Conservation (phyloP, 2,797 vertebrate species). For the Columba guinea region DNA sequence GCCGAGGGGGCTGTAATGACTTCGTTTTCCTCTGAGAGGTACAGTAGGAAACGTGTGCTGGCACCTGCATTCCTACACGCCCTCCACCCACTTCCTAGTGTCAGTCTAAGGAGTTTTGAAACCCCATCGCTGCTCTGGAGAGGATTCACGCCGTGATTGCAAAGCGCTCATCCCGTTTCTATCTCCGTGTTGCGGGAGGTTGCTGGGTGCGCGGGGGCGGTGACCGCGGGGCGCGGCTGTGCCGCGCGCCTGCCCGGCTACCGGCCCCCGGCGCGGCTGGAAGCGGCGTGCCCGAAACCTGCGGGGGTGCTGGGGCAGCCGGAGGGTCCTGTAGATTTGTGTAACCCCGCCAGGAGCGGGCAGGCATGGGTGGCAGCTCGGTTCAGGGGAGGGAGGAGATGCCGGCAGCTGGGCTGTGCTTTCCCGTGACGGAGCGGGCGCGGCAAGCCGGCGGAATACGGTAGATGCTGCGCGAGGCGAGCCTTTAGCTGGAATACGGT, state of each 20-base stretch:
- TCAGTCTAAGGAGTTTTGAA: too few species aligned
- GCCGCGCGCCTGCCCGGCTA: too few species aligned
- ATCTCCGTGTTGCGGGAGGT: too few species aligned
- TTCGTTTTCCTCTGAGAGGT: neutral
- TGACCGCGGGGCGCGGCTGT: too few species aligned
- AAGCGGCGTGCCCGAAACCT: too few species aligned
- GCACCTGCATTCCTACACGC: accelerated
- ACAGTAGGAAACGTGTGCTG: neutral
- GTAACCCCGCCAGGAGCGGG: neutral
- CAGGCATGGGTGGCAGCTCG: too few species aligned
- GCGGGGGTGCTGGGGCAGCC: too few species aligned
- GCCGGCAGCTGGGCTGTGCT: accelerated
- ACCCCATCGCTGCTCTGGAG: neutral
- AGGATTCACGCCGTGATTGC: neutral
- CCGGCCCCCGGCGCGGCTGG: too few species aligned
- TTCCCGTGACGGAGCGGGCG: accelerated
- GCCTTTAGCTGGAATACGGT: neutral
- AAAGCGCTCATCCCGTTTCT: accelerated
- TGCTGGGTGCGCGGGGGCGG: too few species aligned
- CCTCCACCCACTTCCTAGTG: neutral
- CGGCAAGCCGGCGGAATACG: neutral
- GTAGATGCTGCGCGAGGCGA: accelerated
- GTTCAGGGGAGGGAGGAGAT: neutral
- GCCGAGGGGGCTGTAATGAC: accelerated
- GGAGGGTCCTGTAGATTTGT: too few species aligned